Conservation (phyloP, 1,140 invertebrate species). For the Cheumatopsyche charites region DNA sequence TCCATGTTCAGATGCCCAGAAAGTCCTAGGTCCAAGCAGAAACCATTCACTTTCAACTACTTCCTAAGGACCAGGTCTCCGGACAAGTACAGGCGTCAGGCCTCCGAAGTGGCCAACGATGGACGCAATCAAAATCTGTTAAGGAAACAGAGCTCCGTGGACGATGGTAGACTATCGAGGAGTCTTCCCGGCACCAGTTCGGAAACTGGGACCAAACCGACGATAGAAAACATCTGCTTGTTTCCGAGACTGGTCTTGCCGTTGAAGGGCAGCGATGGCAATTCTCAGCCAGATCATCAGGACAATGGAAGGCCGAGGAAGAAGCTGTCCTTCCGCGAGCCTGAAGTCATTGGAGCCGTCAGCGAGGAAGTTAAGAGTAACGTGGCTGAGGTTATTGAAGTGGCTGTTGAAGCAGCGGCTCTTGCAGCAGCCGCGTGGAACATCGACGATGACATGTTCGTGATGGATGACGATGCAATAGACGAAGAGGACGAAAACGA, state of each 20-base stretch:
- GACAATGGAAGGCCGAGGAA: slow-evolving; percentile 73
- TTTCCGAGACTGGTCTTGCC: slow-evolving; percentile 55
- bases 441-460: background rate
- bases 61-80: slow-evolving; percentile 19
- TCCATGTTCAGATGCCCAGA: slow-evolving; percentile 30
- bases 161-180: slow-evolving; percentile 8
- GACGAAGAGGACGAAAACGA: slow-evolving; percentile 2
- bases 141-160: slow-evolving; percentile 25
- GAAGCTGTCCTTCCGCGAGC: slow-evolving; percentile 84
- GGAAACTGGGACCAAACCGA: slow-evolving; percentile 39
- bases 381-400: no score
- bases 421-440: background rate
- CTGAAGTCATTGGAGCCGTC: slow-evolving; percentile 68
- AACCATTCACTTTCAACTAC: slow-evolving; percentile 18
- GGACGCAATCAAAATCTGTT: slow-evolving; percentile 24
- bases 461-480: background rate
- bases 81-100: background rate
- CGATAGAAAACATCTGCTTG: slow-evolving; percentile 56
- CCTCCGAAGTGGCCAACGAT: background rate
- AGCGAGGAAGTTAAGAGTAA: background rate
- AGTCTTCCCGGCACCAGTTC: slow-evolving; percentile 35
- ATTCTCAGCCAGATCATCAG: slow-evolving; percentile 47
- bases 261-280: slow-evolving; percentile 53
- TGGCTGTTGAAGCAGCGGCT: background rate
- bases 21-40: slow-evolving; percentile 19